A percentile compares a stretch with the other conserved stretches of the same genome.
Conservation (phyloP, 2,797 vertebrate species). For the Perodicticus potto region DNA sequence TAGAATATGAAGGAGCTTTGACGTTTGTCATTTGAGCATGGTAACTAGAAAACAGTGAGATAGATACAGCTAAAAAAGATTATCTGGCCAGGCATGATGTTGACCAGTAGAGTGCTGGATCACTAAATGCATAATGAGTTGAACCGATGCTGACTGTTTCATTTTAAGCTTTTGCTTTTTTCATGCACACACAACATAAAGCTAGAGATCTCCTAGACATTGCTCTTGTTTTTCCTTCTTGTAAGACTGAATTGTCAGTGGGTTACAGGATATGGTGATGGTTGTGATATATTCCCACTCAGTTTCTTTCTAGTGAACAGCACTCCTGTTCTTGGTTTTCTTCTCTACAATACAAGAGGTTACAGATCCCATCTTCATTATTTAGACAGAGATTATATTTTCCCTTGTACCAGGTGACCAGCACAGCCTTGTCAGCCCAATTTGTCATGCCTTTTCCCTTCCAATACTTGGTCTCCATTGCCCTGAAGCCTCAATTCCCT, state of each 20-base stretch:
- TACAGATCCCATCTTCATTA: constrained; percentile 62
- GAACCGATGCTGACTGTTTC: neutral
- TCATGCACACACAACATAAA: neutral
- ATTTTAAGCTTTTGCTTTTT: constrained; percentile 9
- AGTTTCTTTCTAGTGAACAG: neutral
- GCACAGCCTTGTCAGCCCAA: constrained; percentile 65
- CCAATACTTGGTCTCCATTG: constrained; percentile 58
- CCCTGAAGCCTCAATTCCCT: constrained; percentile 63
- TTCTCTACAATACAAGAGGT: constrained; percentile 55
- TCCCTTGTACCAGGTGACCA: constrained; percentile 74
- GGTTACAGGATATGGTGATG: neutral
- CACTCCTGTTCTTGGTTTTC: neutral
- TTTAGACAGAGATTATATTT: constrained; percentile 74
- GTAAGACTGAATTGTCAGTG: neutral
- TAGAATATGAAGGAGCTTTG: neutral
- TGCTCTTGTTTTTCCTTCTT: neutral
- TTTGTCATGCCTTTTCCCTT: constrained; percentile 71
- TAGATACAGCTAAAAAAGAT: neutral
- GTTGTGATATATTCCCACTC: neutral
- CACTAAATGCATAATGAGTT: neutral
- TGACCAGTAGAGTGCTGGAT: neutral
- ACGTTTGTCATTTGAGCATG: neutral
- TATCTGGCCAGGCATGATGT: neutral
- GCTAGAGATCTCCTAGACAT: neutral
- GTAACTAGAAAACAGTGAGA: neutral